phyloP scores from a whole-genome alignment of 2,113 vertebrate species.

The Gymnorhina tibicen region DNA sequence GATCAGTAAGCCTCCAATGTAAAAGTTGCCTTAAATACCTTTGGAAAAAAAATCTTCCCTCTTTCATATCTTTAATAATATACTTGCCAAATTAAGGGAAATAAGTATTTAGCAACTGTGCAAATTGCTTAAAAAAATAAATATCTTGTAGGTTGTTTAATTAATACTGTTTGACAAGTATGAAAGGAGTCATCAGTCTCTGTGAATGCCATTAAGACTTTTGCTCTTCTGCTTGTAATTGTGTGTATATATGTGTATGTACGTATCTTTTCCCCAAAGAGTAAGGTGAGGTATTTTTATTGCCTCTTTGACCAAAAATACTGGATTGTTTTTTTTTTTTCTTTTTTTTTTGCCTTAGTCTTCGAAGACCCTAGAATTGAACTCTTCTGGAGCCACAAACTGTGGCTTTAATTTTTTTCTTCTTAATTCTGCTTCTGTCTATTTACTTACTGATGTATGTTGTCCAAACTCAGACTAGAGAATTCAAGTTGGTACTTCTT shows the following conservation, averaged over 20 bases:
- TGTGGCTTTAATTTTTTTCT: not conserved
- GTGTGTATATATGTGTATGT: not conserved
- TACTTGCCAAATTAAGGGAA: not conserved
- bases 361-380: not conserved
- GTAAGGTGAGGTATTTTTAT: not conserved
- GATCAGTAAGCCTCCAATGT: not conserved
- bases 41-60: not conserved
- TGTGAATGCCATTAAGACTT: not conserved
- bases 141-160: not conserved
- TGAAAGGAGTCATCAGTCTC: not conserved
- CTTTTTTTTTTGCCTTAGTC: accelerated
- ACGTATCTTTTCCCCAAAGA: not conserved
- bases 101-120: not conserved
- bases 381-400: not conserved
- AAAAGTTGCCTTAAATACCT: not conserved
- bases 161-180: not conserved
- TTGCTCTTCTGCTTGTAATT: not conserved
- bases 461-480: not conserved
- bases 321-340: not conserved
- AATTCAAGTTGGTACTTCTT: not conserved
- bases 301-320: not conserved
- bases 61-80: not conserved
- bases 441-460: not conserved
- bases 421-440: not conserved
- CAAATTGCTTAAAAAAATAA: not conserved